phyloP scores from a whole-genome alignment of 92 coral and sea anemone genomes.

The Paramuricea clavata region DNA sequence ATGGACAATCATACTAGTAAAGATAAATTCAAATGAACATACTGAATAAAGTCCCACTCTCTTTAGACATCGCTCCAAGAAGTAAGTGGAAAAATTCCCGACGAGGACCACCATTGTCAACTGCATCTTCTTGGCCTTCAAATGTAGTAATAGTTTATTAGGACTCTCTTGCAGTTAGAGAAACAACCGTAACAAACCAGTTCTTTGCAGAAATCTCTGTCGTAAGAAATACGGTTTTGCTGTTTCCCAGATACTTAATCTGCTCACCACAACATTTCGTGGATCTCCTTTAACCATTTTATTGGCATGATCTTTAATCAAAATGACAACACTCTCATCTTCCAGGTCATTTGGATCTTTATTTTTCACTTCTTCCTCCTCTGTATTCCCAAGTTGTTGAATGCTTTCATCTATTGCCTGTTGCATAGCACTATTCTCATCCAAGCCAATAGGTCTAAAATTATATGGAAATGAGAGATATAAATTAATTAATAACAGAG shows the following conservation, averaged over 20 bases:
- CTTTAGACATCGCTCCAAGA: slow-evolving; percentile 63
- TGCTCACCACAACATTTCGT: slow-evolving; percentile 56
- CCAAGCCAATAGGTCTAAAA: slow-evolving; percentile 60
- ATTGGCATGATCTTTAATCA: slow-evolving; percentile 47
- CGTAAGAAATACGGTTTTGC: no score
- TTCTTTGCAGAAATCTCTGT: slow-evolving; percentile 37
- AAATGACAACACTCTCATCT: slow-evolving; percentile 29
- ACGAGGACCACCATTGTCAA: slow-evolving; percentile 68
- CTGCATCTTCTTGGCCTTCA: slow-evolving; percentile 69
- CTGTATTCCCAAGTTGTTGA: background rate
- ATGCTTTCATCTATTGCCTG: slow-evolving; percentile 58
- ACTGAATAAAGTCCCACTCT: slow-evolving; percentile 70
- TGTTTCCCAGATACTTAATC: slow-evolving; percentile 52
- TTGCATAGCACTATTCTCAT: slow-evolving; percentile 52
- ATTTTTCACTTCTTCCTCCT: slow-evolving; percentile 9
- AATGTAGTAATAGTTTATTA: slow-evolving; percentile 61
- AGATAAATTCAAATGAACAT: no score
- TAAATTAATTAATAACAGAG: background rate
- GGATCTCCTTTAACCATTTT: slow-evolving; percentile 58
- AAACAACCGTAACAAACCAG: slow-evolving; percentile 40
- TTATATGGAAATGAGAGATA: background rate
- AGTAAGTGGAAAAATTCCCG: slow-evolving; percentile 62
- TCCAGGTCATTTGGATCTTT: slow-evolving; percentile 45
- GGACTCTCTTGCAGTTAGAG: no score
- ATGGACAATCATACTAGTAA: no score